Conservation (phyloP, 1,140 invertebrate species). For the Heliconius himera region DNA sequence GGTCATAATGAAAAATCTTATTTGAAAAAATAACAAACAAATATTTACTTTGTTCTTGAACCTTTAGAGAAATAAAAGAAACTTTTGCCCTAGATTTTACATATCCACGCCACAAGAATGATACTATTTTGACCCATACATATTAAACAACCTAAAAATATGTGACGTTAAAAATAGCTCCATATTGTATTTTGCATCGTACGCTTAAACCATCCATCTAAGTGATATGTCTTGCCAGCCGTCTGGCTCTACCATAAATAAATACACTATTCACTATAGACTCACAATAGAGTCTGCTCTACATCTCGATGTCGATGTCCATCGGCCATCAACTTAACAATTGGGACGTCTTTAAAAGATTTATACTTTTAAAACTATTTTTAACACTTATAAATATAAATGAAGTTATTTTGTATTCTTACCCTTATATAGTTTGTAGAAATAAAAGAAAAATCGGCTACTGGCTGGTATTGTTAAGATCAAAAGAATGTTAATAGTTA, state of each 20-base stretch:
- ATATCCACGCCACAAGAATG: neutral
- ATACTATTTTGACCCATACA: constrained; percentile 9
- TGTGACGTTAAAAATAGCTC: neutral
- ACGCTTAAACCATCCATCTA: constrained; percentile 12
- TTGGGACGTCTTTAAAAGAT: constrained; percentile 11
- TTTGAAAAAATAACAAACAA: too few species aligned
- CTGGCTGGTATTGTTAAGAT: neutral
- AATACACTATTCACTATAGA: constrained; percentile 4
- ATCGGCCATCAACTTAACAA: neutral
- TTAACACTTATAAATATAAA: constrained; percentile 15
- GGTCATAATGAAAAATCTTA: too few species aligned
- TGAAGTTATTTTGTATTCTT: constrained; percentile 6
- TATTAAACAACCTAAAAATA: constrained; percentile 6
- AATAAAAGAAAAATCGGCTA: neutral
- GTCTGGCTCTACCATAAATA: constrained; percentile 26
- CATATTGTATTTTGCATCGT: constrained; percentile 19
- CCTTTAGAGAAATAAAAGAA: neutral
- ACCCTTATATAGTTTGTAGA: neutral
- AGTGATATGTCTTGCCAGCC: constrained; percentile 24
- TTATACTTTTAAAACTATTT: constrained; percentile 8
- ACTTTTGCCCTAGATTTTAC: neutral
- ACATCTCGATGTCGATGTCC: constrained; percentile 2
- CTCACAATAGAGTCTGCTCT: constrained; percentile 9
- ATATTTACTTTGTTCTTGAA: too few species aligned
- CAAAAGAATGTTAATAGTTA: neutral